These are phyloP conservation scores for Mimumesa dahlbomi DNA, from an alignment of 2,888 invertebrate genomes.

Conservation along the genomic window DNA sequence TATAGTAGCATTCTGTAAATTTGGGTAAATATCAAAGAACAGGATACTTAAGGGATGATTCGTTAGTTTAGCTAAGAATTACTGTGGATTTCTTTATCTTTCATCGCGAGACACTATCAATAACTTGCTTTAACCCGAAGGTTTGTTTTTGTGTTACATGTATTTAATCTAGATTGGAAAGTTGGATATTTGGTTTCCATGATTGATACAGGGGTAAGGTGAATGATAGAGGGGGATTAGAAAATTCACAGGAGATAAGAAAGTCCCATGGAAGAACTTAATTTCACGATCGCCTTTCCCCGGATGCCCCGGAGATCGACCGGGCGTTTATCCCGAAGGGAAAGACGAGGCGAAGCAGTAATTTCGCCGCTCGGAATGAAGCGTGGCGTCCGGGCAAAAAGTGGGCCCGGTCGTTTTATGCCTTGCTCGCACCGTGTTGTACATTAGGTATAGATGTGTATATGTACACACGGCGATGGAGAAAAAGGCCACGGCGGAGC, in stretches of 20 bases:
- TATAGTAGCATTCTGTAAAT: too few species aligned
- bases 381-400: conserved; percentile 58
- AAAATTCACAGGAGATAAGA: neutral
- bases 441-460: conserved; percentile 58
- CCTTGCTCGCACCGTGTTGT: conserved; percentile 63
- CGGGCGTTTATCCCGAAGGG: conserved; percentile 30
- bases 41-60: too few species aligned
- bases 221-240: neutral
- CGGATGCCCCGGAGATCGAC: conserved; percentile 3
- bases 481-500: conserved; percentile 25
- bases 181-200: too few species aligned
- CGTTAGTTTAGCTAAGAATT: too few species aligned
- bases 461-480: conserved; percentile 43
- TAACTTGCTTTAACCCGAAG: too few species aligned
- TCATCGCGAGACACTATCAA: too few species aligned
- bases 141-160: too few species aligned
- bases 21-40: too few species aligned
- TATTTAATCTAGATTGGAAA: too few species aligned
- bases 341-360: conserved; percentile 33
- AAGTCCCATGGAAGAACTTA: conserved; percentile 26
- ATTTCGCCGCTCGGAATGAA: conserved; percentile 58
- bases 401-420: conserved; percentile 52
- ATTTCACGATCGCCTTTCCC: conserved; percentile 39
- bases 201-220: neutral
- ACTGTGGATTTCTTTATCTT: too few species aligned